These are phyloP conservation scores for Daubentonia madagascariensis DNA, from an alignment of 2,113 vertebrate species.

Conservation along the genomic window DNA sequence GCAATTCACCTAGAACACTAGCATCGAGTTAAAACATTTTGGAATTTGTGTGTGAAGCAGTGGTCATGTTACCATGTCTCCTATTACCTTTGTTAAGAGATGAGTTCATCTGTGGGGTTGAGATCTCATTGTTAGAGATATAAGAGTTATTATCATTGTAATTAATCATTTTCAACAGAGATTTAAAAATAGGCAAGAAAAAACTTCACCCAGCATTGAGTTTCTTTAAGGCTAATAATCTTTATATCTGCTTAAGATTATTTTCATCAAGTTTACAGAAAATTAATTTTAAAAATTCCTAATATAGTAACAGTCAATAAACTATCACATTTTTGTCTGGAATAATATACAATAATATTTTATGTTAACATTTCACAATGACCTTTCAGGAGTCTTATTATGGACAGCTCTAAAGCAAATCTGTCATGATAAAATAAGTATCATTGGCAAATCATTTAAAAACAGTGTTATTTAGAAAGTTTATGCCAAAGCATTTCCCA, in stretches of 20 bases:
- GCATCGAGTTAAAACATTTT: background rate
- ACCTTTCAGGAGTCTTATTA: background rate
- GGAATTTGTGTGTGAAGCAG: background rate
- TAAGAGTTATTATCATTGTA: background rate
- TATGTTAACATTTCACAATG: background rate
- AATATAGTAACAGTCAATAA: background rate
- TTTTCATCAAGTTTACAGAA: conserved; percentile 7
- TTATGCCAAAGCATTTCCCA: background rate
- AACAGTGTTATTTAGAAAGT: background rate
- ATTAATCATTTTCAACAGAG: background rate
- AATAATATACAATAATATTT: background rate
- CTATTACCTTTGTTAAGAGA: background rate
- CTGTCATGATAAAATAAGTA: conserved; percentile 24
- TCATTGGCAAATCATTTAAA: background rate
- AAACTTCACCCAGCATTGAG: background rate
- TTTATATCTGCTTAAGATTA: conserved; percentile 5
- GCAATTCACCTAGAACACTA: background rate
- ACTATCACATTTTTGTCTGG: background rate
- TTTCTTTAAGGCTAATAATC: background rate
- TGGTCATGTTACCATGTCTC: background rate
- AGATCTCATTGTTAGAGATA: background rate
- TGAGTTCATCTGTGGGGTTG: background rate
- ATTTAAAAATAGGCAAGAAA: background rate
- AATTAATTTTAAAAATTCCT: background rate
- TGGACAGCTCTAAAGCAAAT: background rate